phyloP scores from a whole-genome alignment of 64 coral and sea anemone genomes.

The Actinia equina region DNA sequence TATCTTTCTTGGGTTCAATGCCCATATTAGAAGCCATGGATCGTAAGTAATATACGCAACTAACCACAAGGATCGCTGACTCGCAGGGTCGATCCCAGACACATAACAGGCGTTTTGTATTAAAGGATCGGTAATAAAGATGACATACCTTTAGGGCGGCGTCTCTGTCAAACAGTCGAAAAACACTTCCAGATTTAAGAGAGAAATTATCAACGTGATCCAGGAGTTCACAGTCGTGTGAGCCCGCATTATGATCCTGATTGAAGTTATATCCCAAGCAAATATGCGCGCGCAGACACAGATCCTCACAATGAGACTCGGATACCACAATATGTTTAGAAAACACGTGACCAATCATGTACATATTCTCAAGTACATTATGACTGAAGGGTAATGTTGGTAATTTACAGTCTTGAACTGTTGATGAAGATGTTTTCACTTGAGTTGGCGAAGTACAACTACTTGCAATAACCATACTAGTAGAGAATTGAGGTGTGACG shows the following conservation, averaged over 20 bases:
- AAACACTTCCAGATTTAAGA: not conserved
- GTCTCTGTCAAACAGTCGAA: conserved; percentile 9
- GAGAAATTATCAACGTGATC: not conserved
- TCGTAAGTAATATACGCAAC: too few relatives aligned
- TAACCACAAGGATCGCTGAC: too few relatives aligned
- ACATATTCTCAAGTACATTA: not conserved
- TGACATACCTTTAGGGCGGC: not conserved
- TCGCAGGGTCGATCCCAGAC: too few relatives aligned
- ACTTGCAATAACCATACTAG: not conserved
- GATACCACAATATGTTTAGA: not conserved
- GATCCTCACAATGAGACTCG: not conserved
- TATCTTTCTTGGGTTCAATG: too few relatives aligned
- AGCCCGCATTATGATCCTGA: not conserved
- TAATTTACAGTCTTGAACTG: not conserved
- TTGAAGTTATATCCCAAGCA: conserved; percentile 14
- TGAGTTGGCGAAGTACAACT: not conserved
- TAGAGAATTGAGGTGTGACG: not conserved
- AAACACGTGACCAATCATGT: conserved; percentile 3
- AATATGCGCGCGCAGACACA: not conserved
- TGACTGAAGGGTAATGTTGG: conserved; percentile 1
- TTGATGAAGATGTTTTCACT: not conserved
- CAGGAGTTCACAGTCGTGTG: not conserved
- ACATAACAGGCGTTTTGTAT: too few relatives aligned
- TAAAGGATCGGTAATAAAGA: too few relatives aligned
- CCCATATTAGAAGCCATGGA: too few relatives aligned